Percentiles rank a stretch among this genome's conserved stretches.
phyloP scores from a whole-genome alignment of 2,888 invertebrate species.

The Tortricodes alternella region DNA sequence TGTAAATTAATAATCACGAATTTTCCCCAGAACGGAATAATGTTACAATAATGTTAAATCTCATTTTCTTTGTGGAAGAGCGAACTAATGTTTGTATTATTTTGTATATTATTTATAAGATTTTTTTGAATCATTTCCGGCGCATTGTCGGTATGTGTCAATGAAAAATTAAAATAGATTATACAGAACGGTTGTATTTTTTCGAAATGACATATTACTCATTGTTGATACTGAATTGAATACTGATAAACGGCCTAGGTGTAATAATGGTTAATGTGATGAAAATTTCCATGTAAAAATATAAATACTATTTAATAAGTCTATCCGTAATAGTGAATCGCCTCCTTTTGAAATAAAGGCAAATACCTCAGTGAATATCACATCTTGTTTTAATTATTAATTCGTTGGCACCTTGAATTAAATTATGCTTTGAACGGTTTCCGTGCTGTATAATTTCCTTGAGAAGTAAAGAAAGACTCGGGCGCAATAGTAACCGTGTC shows the following conservation, averaged over 20 bases:
- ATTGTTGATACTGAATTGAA: slow-evolving; percentile 74
- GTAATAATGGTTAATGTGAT: slow-evolving; percentile 78
- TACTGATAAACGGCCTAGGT: slow-evolving; percentile 77
- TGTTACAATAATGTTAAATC: slow-evolving; percentile 71
- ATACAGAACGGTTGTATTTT: slow-evolving; percentile 79
- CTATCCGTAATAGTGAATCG: slow-evolving; percentile 79
- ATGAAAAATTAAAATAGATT: slow-evolving; percentile 65
- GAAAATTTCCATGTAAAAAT: slow-evolving; percentile 82
- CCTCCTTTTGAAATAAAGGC: slow-evolving; percentile 80
- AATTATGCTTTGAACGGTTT: background rate
- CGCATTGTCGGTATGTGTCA: slow-evolving; percentile 55
- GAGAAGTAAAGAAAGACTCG: slow-evolving; percentile 6
- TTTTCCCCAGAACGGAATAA: slow-evolving; percentile 63
- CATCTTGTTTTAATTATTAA: slow-evolving; percentile 64
- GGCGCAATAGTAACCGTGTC: slow-evolving; percentile 4
- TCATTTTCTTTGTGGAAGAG: slow-evolving; percentile 64
- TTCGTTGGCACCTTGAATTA: slow-evolving; percentile 12
- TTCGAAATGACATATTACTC: slow-evolving; percentile 72
- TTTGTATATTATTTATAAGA: slow-evolving; percentile 82
- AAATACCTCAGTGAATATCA: slow-evolving; percentile 78
- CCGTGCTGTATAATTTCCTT: background rate
- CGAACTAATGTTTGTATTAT: slow-evolving; percentile 79
- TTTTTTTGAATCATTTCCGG: slow-evolving; percentile 66
- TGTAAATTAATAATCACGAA: slow-evolving; percentile 68
- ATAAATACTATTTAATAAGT: slow-evolving; percentile 80